Evolutionary conservation across 37 sponge, comb jelly and placozoan genomes (phyloP).

Genomic region (Geodia barretti): DNA sequence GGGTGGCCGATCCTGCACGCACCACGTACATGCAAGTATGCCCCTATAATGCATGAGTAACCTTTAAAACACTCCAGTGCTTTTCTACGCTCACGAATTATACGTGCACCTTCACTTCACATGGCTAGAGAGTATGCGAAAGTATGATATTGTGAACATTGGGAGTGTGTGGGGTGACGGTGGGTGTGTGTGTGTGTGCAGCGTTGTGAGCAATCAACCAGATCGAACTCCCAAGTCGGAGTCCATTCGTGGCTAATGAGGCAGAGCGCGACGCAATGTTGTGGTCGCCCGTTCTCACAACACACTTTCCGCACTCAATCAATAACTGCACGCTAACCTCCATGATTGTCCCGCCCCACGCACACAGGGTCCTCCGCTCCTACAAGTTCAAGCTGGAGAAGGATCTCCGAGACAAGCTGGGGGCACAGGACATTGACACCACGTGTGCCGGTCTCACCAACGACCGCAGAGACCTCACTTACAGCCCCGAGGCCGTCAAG

Average conservation of each 20-base stretch:
- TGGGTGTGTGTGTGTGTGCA: background rate
- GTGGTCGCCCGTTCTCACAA: background rate
- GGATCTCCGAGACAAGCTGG: constrained; percentile 87
- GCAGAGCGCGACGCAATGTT: background rate
- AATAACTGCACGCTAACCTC: background rate
- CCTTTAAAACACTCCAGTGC: background rate
- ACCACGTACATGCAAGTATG: no score
- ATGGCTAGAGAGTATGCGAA: background rate
- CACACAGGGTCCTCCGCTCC: constrained; percentile 75
- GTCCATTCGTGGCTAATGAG: background rate
- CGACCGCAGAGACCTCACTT: constrained; percentile 38
- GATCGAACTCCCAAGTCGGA: background rate
- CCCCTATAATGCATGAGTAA: background rate
- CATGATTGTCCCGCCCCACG: background rate
- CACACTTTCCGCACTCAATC: background rate
- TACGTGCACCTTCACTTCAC: no score
- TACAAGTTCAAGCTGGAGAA: constrained; percentile 92
- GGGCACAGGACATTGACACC: constrained; percentile 77
- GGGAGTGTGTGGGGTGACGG: constrained; percentile 1
- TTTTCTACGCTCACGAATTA: background rate
- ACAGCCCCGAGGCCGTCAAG: constrained; percentile 29
- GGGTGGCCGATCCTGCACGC: no score
- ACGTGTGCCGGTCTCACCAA: constrained; percentile 70
- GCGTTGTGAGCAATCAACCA: background rate
- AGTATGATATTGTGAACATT: background rate